Evolutionary conservation across 1,140 invertebrate genomes (phyloP).

Genomic region (Drosophila albomicans): DNA sequence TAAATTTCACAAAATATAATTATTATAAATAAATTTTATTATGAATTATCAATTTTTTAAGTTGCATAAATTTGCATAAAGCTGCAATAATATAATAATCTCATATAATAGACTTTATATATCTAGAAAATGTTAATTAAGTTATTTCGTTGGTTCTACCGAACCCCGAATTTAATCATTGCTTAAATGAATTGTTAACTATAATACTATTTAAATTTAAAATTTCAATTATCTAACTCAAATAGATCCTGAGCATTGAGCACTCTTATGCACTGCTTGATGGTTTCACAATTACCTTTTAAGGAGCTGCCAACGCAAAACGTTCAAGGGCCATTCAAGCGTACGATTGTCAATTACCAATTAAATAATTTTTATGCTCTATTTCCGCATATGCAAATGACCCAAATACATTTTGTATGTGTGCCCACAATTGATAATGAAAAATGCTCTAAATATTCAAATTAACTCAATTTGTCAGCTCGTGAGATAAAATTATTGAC

Average conservation of each 20-base stretch:
- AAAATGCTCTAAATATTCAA: constrained; percentile 60
- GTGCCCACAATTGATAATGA: constrained; percentile 1
- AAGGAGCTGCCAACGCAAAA: background rate
- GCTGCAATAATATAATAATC: no score
- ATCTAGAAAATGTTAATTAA: no score
- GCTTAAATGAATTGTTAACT: background rate
- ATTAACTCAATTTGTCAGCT: constrained; percentile 70
- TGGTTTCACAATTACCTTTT: constrained; percentile 19
- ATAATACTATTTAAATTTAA: background rate
- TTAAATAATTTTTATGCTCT: constrained; percentile 34
- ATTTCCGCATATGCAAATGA: constrained; percentile 47
- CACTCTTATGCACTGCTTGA: background rate
- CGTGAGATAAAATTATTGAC: constrained; percentile 50
- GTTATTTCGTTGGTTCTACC: no score
- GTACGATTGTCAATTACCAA: constrained; percentile 41
- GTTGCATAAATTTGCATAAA: no score
- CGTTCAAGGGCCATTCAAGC: constrained; percentile 36
- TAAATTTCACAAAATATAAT: no score
- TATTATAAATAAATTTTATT: no score
- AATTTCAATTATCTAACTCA: background rate
- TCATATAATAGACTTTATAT: no score
- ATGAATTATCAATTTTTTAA: no score
- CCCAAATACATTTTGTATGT: background rate
- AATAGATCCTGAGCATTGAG: constrained; percentile 10
- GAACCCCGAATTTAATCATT: background rate